A percentile compares a stretch with the other conserved stretches of the same genome.
Evolutionary conservation across 2,113 vertebrate species (phyloP).

Genomic region (Dicerorhinus sumatrensis): DNA sequence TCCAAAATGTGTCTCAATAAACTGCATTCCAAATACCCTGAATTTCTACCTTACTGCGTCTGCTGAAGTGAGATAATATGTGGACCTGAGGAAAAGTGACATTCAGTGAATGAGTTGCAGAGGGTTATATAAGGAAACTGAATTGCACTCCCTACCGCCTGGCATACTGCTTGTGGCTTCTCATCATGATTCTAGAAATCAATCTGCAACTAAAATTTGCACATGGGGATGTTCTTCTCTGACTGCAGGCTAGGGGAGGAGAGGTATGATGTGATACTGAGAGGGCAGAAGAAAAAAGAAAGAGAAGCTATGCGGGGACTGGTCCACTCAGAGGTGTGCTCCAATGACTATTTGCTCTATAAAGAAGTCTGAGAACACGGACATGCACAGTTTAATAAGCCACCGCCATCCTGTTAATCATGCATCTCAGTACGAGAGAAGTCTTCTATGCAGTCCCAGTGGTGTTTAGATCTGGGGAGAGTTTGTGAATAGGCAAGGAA

Average conservation of each 20-base stretch:
- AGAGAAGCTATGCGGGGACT: neutral
- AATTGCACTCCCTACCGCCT: conserved; percentile 66
- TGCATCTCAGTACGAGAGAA: accelerated
- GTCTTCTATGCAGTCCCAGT: neutral
- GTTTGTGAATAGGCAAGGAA: neutral
- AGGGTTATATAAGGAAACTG: conserved; percentile 49
- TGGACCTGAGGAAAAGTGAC: conserved; percentile 76
- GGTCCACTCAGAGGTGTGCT: accelerated
- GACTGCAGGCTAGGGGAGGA: neutral
- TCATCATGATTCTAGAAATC: neutral
- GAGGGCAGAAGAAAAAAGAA: neutral
- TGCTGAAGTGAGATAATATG: conserved; percentile 83
- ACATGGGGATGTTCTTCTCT: neutral
- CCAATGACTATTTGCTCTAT: neutral
- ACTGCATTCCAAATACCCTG: conserved; percentile 78
- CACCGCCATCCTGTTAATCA: too few relatives aligned
- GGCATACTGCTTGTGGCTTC: neutral
- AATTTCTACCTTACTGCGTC: conserved; percentile 80
- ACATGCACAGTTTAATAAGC: neutral
- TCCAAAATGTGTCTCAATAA: conserved; percentile 83
- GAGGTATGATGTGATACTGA: neutral
- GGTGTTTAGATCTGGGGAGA: neutral
- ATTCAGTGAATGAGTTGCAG: conserved; percentile 67
- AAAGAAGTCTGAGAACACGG: neutral
- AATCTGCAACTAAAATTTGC: neutral